Evolutionary conservation across 2,113 vertebrate genomes (phyloP).

Genomic region (Rhegmatorhina hoffmannsi): DNA sequence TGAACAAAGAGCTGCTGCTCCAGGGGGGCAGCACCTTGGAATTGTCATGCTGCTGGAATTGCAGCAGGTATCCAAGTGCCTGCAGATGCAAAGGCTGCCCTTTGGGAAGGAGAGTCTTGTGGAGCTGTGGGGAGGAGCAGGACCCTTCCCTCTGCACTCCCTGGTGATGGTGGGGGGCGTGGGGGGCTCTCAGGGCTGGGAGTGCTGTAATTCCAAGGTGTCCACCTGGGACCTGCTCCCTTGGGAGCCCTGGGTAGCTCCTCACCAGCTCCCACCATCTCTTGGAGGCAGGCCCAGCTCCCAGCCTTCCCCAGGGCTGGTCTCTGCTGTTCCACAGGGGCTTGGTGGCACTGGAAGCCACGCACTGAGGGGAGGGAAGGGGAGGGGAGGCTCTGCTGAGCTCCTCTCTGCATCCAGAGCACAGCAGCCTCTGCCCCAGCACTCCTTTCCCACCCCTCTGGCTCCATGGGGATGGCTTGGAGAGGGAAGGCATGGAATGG

Average conservation of each 20-base stretch:
- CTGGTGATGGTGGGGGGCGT: too few relatives aligned
- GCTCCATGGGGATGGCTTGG: background rate
- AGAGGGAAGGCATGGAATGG: background rate
- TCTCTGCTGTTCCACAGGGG: fast-evolving
- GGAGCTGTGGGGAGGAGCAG: background rate
- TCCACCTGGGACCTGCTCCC: background rate
- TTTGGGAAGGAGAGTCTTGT: fast-evolving
- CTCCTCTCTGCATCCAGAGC: background rate
- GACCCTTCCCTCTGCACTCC: background rate
- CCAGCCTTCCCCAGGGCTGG: fast-evolving
- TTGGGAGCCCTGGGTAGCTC: background rate
- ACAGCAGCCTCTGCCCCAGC: background rate
- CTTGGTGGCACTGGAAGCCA: fast-evolving
- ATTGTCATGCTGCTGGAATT: background rate
- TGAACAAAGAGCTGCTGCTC: background rate
- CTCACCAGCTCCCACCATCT: background rate
- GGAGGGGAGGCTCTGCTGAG: background rate
- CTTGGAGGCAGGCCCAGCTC: background rate
- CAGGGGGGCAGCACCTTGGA: background rate
- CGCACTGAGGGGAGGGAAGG: background rate
- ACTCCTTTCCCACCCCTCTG: background rate
- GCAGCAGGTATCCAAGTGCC: background rate
- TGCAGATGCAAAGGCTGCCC: fast-evolving
- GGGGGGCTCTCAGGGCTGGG: background rate
- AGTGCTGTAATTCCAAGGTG: fast-evolving